Percentiles rank a stretch among this genome's conserved stretches.
Evolutionary conservation across 1,140 invertebrate species (phyloP).

Genomic region (Cotesia typhae): DNA sequence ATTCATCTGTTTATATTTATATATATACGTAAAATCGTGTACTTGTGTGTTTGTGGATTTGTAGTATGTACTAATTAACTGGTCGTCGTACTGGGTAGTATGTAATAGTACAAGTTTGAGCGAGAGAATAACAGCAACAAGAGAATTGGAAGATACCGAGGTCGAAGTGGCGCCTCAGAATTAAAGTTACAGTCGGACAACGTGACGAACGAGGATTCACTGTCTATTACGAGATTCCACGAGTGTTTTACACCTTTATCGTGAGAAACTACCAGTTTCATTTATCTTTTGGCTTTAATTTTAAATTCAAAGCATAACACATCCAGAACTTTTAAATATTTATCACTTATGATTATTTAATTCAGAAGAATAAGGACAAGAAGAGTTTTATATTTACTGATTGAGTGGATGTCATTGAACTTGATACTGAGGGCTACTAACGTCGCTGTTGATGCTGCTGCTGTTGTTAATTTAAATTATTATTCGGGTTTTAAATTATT

Average conservation of each 20-base stretch:
- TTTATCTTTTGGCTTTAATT: constrained; percentile 22
- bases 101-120: neutral
- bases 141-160: neutral
- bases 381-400: too few relatives aligned
- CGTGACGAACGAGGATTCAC: constrained; percentile 30
- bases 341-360: neutral
- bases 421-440: too few relatives aligned
- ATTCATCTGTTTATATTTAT: too few relatives aligned
- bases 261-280: constrained; percentile 21
- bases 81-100: too few relatives aligned
- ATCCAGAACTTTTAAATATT: neutral
- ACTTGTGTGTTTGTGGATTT: too few relatives aligned
- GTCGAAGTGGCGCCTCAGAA: constrained; percentile 23
- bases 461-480: too few relatives aligned
- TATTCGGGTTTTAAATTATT: too few relatives aligned
- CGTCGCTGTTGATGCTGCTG: too few relatives aligned
- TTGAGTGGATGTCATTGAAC: too few relatives aligned
- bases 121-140: neutral
- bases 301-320: constrained; percentile 5
- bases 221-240: constrained; percentile 33
- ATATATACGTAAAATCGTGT: too few relatives aligned
- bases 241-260: constrained; percentile 11
- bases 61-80: too few relatives aligned
- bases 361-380: too few relatives aligned
- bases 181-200: constrained; percentile 8